Evolutionary conservation across 2,797 vertebrate genomes (phyloP), one percentile per base, ranked within the genome.

Genomic region (Characodon lateralis): DNA sequence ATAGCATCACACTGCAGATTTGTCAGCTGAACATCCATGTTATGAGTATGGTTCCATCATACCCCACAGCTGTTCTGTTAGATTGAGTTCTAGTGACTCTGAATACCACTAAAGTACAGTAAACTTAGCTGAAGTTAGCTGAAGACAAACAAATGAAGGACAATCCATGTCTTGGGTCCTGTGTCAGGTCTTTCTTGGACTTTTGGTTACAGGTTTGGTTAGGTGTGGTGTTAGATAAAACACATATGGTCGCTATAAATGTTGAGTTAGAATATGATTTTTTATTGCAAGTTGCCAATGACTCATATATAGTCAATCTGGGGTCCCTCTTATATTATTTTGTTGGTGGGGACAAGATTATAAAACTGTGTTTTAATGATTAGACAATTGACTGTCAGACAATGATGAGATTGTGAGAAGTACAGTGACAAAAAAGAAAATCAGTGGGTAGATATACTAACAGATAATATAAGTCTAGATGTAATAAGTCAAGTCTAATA

Each of bases 301-400:
- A 80, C 84, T 91, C 82, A 90, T 88, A 73, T 85, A 90, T 87
- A 89, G 75, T 83, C 70, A 82, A 81, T 77, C 77, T 78, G 85
- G 79, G 61, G 46, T 77, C 68, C 66, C 80, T 85, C 89, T 84
- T 83, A 79, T 85, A 88, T 83, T 68, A 83, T 80, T 87, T 81
- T 80, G 28, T 58, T 81, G 66, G 73, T 71, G 51, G 73, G 84
- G 80, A 87, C 65, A 77, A 86, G 83, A 90, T 81, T 86, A 88
- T 80, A 79, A 89, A 83, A 85, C 72, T 58, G 78, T 58, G 77
- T 85, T 90, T 83, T 81, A 63, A 71, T 66, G 70, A 84, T 89
- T 65, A 84, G 48, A 90, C 71, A 77, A 59, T 81, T 66, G 65
- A 80, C 76, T 84, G 80, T 74, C 84, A 83, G 77, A 88, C 68